These are phyloP conservation scores for Zaprionus gabonicus DNA, from an alignment of 1,140 invertebrate species.

Conservation along the genomic window DNA sequence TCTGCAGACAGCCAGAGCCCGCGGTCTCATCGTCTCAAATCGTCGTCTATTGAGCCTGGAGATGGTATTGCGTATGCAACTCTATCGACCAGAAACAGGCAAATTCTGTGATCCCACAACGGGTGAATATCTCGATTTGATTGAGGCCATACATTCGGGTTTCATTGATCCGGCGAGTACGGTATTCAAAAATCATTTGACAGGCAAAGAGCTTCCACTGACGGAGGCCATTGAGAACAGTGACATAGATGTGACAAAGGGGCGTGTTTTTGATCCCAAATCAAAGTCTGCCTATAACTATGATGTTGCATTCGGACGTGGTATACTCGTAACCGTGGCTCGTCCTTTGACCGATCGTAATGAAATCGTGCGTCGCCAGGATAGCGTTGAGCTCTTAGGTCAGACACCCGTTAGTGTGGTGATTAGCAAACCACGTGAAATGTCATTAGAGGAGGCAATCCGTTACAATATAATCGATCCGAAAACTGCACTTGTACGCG, in stretches of 20 bases:
- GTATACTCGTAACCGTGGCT: slow-evolving; percentile 90
- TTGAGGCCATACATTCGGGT: slow-evolving; percentile 89
- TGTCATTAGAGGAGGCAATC: slow-evolving; percentile 92
- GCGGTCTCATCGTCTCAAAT: slow-evolving; percentile 90
- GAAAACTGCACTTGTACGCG: slow-evolving; percentile 90
- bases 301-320: slow-evolving; percentile 90
- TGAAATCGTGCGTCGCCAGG: slow-evolving; percentile 85
- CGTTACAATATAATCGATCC: slow-evolving; percentile 91
- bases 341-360: slow-evolving; percentile 88
- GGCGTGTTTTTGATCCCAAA: slow-evolving; percentile 91
- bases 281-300: slow-evolving; percentile 90
- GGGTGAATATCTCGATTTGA: slow-evolving; percentile 89
- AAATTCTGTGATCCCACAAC: slow-evolving; percentile 91
- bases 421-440: slow-evolving; percentile 87
- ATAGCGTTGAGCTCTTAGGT: slow-evolving; percentile 84
- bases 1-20: slow-evolving; percentile 89
- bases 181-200: slow-evolving; percentile 90
- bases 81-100: slow-evolving; percentile 91
- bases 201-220: slow-evolving; percentile 90
- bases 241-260: slow-evolving; percentile 90
- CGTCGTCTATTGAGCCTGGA: slow-evolving; percentile 90
- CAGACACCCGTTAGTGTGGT: slow-evolving; percentile 79
- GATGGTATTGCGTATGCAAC: slow-evolving; percentile 90
- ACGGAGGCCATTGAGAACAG: slow-evolving; percentile 91
- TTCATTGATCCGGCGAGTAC: slow-evolving; percentile 92